Evolutionary conservation across 2,113 vertebrate species (phyloP), one percentile per base, ranked within the genome.

Genomic region (Brachypodius melanocephalos): DNA sequence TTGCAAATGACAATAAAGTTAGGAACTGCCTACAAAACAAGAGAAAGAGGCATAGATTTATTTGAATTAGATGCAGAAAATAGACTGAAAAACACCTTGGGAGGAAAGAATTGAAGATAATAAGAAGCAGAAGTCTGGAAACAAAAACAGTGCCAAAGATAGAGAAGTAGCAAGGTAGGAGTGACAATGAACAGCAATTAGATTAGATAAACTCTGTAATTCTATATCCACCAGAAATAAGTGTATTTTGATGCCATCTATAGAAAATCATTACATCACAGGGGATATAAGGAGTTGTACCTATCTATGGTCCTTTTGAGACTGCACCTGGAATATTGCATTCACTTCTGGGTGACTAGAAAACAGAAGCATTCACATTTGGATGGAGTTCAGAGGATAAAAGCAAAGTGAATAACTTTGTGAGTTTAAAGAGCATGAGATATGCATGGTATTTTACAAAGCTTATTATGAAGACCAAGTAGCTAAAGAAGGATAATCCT

Each of bases 261-360:
- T 73, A n/a, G 85, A 93, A 89, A 88, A 94, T 45, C 71, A 73
- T 91, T 89, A 72, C 77, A 88, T 95, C 46, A 77, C 26, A 77
- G 59, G 82, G 48, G 26, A 88, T 82, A 34, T 69, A 74, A 76
- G 48, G 14, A 58, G 16, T 79, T 87, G 43, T 83, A 80, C 62
- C 80, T 79, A 42, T 57, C 49, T 91, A 63, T 94, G 31, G 28
- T 82, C 31, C 93, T 94, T 91, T 76, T 85, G 95, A 96, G 94
- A 94, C 85, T 85, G 85, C 93, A 97, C 91, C 95, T 96, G 94
- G 88, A 94, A 91, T 94, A 94, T 22, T 89, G 32, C 32, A 88
- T 76, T 93, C 63, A 77, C 25, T 94, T 89, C 38, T 85, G 46
- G 31, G 75, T 5, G 6, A 73, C 58, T 48, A 24, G 55, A 66